Evolutionary conservation across 2,888 invertebrate species (phyloP).

Genomic region (Argyra leucocephala): DNA sequence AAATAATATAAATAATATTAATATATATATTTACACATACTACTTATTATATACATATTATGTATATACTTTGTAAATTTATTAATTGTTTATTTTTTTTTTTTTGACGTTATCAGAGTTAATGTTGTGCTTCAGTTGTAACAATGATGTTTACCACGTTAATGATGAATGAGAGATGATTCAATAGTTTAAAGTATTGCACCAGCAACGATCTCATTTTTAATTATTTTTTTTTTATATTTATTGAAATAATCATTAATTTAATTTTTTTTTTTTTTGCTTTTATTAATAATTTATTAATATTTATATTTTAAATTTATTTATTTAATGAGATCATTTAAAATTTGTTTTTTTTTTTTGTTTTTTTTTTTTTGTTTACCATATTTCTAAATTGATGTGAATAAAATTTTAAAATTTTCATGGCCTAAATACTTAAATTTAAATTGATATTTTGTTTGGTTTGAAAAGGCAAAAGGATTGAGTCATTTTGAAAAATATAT

Average conservation of each 20-base stretch:
- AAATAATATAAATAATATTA: neutral
- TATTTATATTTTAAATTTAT: neutral
- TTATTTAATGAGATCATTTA: too few species aligned
- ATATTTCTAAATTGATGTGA: too few species aligned
- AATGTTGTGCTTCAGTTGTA: neutral
- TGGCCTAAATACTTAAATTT: too few species aligned
- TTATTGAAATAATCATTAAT: neutral
- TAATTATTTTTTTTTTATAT: neutral
- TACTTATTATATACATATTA: neutral
- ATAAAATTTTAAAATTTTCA: too few species aligned
- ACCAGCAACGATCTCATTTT: neutral
- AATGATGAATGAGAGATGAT: slow-evolving; percentile 3
- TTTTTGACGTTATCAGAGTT: neutral
- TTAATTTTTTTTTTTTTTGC: neutral
- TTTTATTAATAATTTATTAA: too few species aligned
- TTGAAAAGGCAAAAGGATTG: too few species aligned
- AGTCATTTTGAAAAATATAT: too few species aligned
- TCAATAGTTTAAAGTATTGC: slow-evolving; percentile 1
- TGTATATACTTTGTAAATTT: neutral
- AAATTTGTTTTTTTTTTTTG: too few species aligned
- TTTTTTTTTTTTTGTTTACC: too few species aligned
- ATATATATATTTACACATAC: neutral
- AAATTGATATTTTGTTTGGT: too few species aligned
- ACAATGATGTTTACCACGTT: neutral
- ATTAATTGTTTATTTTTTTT: too few species aligned